phyloP scores from a whole-genome alignment of 2,113 vertebrate genomes.

The Scatophagus argus region DNA sequence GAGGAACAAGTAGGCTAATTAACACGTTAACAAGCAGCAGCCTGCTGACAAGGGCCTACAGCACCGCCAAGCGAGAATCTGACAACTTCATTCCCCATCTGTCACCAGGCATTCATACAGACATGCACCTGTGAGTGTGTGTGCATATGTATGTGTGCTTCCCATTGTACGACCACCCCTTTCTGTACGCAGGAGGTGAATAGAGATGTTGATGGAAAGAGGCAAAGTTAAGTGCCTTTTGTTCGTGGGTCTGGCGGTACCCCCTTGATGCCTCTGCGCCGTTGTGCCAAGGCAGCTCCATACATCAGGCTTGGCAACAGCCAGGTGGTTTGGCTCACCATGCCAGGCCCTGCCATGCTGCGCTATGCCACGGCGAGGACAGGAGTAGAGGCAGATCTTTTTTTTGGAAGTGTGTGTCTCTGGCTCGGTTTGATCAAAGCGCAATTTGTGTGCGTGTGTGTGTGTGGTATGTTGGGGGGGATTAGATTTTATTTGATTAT shows the following conservation, averaged over 20 bases:
- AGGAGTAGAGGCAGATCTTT: neutral
- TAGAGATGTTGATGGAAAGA: slow-evolving; percentile 41
- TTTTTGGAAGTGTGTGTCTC: slow-evolving; percentile 9
- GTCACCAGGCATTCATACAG: slow-evolving; percentile 48
- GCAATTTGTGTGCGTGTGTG: too few relatives aligned
- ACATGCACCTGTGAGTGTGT: slow-evolving; percentile 35
- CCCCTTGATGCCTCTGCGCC: slow-evolving; percentile 35
- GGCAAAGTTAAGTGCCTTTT: slow-evolving; percentile 57
- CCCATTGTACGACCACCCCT: slow-evolving; percentile 3
- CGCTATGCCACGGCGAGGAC: neutral
- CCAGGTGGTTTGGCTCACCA: slow-evolving; percentile 49
- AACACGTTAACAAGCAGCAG: slow-evolving; percentile 77
- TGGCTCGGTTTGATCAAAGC: neutral
- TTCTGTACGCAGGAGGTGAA: slow-evolving; percentile 31
- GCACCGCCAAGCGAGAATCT: slow-evolving; percentile 52
- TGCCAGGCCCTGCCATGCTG: slow-evolving; percentile 35
- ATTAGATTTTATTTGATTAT: neutral
- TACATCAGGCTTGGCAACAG: slow-evolving; percentile 65
- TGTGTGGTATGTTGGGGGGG: neutral
- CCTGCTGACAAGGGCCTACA: slow-evolving; percentile 63
- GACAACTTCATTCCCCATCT: slow-evolving; percentile 77
- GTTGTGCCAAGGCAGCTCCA: slow-evolving; percentile 34
- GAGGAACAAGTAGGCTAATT: slow-evolving; percentile 78
- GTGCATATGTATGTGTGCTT: slow-evolving; percentile 36
- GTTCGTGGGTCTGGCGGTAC: slow-evolving; percentile 21